Evolutionary conservation across 2,888 invertebrate species (phyloP).

Genomic region (Amphimallon solstitiale): DNA sequence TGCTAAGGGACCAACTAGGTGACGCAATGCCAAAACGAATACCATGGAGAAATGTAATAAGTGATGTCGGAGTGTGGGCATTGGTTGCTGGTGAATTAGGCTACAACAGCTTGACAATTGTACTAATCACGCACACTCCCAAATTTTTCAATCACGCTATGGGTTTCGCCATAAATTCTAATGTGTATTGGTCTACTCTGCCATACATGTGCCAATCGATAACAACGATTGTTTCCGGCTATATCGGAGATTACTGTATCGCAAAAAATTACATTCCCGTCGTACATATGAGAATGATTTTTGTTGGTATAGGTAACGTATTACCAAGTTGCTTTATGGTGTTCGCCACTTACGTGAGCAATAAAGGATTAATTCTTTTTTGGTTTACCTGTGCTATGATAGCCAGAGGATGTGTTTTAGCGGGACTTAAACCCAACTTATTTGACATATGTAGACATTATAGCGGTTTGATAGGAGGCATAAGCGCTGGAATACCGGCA

Average conservation of each 20-base stretch:
- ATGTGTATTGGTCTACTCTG: too few species aligned
- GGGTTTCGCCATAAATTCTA: too few species aligned
- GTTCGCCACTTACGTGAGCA: neutral
- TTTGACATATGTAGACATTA: neutral
- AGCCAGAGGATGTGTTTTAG: neutral
- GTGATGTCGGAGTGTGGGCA: too few species aligned
- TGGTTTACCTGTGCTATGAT: neutral
- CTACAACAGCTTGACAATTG: too few species aligned
- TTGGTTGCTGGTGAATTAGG: too few species aligned
- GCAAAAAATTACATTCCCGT: neutral
- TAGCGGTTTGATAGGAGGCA: neutral
- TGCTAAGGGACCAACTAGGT: too few species aligned
- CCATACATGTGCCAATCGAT: constrained; percentile 1
- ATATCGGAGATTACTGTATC: neutral
- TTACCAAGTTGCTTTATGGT: neutral
- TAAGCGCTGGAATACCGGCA: neutral
- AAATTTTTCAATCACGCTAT: too few species aligned
- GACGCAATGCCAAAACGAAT: too few species aligned
- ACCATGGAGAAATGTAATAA: too few species aligned
- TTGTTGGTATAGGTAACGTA: neutral
- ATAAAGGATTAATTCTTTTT: neutral
- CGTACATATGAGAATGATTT: neutral
- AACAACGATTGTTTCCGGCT: neutral
- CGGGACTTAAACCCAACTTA: neutral
- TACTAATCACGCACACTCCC: too few species aligned